Evolutionary conservation across 2,797 vertebrate species (phyloP).

Genomic region (Dicrostonyx torquatus): DNA sequence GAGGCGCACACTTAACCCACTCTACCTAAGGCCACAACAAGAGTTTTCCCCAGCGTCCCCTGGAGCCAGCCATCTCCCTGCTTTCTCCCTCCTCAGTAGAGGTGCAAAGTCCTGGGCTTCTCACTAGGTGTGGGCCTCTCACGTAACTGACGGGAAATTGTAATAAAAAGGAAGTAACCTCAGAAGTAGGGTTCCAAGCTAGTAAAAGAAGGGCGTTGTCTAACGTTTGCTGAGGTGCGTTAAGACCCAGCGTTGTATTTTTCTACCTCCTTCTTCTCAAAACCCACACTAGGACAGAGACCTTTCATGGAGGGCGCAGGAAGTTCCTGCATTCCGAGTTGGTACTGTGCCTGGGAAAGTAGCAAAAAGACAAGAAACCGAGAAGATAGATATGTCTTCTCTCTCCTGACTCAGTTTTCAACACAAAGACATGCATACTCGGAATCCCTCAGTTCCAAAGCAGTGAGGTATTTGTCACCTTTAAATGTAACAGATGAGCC

Average conservation of each 20-base stretch:
- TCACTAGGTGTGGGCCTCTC: constrained; percentile 33
- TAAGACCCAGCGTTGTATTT: too few relatives aligned
- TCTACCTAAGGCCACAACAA: background rate
- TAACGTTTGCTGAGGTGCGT: background rate
- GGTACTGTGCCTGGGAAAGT: background rate
- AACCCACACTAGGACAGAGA: background rate
- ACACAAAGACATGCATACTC: background rate
- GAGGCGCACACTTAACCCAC: background rate
- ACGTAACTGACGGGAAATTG: background rate
- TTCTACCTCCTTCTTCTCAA: too few relatives aligned
- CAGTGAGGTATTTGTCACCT: background rate
- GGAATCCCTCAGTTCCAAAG: background rate
- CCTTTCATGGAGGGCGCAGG: rapidly evolving
- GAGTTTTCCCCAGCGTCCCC: constrained; percentile 5
- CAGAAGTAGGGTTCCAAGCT: background rate
- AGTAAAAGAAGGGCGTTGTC: constrained; percentile 43
- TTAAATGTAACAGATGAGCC: background rate
- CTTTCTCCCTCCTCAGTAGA: background rate
- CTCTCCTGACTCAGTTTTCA: background rate
- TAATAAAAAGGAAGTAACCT: background rate
- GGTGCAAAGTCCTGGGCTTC: constrained; percentile 45
- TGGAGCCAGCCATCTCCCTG: constrained; percentile 1
- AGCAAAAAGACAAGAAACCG: background rate
- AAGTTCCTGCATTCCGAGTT: background rate
- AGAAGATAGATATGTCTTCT: background rate